Percentiles rank a stretch among this genome's conserved stretches.
Evolutionary conservation across 2,888 invertebrate genomes (phyloP).

Genomic region (Ptilodon capucinus): DNA sequence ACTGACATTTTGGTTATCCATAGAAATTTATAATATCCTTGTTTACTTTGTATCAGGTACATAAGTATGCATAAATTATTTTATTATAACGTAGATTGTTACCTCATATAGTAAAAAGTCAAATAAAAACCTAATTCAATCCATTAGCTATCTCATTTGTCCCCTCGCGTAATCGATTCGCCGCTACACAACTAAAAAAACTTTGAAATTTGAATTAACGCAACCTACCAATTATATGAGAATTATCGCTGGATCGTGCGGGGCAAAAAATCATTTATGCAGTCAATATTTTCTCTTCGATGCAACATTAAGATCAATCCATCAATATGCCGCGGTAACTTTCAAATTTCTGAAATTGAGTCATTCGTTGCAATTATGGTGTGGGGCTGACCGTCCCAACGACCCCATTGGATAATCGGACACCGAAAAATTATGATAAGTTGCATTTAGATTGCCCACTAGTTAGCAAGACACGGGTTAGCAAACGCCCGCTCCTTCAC

Average conservation of each 20-base stretch:
- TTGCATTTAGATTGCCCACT: neutral
- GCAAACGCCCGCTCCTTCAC: too few species aligned
- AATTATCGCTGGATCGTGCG: conserved; percentile 27
- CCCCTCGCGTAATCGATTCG: neutral
- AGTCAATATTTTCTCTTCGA: conserved; percentile 30
- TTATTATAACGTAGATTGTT: conserved; percentile 21
- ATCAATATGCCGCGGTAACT: conserved; percentile 46
- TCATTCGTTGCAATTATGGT: conserved; percentile 47
- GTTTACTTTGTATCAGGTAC: too few species aligned
- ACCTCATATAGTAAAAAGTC: too few species aligned
- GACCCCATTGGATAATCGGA: conserved; percentile 33
- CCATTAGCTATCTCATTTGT: conserved; percentile 13
- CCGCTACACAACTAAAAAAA: conserved; percentile 9
- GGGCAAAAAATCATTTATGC: conserved; percentile 39
- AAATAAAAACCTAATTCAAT: too few species aligned
- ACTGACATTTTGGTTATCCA: too few species aligned
- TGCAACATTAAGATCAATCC: conserved; percentile 40
- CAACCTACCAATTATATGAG: conserved; percentile 38
- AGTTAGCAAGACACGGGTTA: too few species aligned
- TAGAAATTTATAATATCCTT: too few species aligned
- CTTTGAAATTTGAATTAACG: conserved; percentile 31
- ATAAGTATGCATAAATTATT: too few species aligned
- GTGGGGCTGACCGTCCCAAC: too few species aligned
- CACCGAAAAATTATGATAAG: conserved; percentile 19
- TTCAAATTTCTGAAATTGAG: conserved; percentile 53